These are phyloP conservation scores for Busseola fusca DNA, from an alignment of 2,888 invertebrate species.

Conservation along the genomic window DNA sequence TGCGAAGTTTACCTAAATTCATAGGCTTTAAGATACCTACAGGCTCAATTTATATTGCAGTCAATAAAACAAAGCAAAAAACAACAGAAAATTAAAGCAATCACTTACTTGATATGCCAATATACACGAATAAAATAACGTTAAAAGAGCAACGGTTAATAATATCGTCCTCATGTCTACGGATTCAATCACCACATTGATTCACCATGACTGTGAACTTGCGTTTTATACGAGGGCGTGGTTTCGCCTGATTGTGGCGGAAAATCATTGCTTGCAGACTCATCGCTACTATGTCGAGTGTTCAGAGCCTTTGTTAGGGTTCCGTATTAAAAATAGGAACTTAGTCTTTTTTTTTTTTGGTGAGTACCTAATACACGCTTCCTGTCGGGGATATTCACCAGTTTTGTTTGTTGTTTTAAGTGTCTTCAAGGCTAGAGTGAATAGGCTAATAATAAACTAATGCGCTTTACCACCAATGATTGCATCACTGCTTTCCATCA, in stretches of 20 bases:
- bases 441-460: too few species aligned
- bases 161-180: slow-evolving; percentile 75
- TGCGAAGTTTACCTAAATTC: not conserved
- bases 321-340: not conserved
- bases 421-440: too few species aligned
- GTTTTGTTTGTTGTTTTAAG: too few species aligned
- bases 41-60: not conserved
- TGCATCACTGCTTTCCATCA: too few species aligned
- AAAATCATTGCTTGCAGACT: slow-evolving; percentile 79
- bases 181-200: slow-evolving; percentile 73
- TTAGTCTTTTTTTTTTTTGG: not conserved
- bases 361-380: too few species aligned
- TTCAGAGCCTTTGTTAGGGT: slow-evolving; percentile 49
- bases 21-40: too few species aligned
- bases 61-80: not conserved
- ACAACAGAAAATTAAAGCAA: not conserved
- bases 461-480: too few species aligned
- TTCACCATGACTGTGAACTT: slow-evolving; percentile 86
- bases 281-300: slow-evolving; percentile 69
- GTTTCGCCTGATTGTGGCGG: slow-evolving; percentile 76
- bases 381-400: too few species aligned
- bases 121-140: slow-evolving; percentile 65
- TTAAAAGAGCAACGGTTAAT: slow-evolving; percentile 66
- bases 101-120: slow-evolving; percentile 76
- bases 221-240: slow-evolving; percentile 86